phyloP scores from a whole-genome alignment of 2,888 invertebrate genomes.

The Pyrgus malvae region DNA sequence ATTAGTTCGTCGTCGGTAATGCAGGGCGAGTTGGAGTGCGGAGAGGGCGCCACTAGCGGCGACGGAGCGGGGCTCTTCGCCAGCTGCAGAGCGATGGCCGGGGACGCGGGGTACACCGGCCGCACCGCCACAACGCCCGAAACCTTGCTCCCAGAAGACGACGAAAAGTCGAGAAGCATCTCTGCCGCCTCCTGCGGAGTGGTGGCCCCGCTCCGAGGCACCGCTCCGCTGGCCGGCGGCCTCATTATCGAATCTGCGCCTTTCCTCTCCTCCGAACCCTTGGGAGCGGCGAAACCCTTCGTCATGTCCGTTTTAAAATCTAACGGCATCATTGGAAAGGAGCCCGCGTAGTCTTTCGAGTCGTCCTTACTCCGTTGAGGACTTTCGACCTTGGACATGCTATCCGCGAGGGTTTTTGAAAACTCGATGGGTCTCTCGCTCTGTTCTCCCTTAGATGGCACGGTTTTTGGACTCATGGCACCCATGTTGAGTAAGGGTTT shows the following conservation, averaged over 20 bases:
- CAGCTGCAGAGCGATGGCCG: conserved; percentile 88
- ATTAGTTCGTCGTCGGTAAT: conserved; percentile 95
- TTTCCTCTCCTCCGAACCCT: conserved; percentile 71
- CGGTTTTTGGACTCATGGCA: conserved; percentile 68
- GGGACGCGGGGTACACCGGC: conserved; percentile 83
- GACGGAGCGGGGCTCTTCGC: conserved; percentile 90
- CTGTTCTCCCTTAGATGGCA: conserved; percentile 54
- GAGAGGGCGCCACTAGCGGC: conserved; percentile 85
- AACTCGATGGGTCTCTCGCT: conserved; percentile 63
- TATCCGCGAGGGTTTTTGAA: conserved; percentile 65
- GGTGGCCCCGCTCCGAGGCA: conserved; percentile 69
- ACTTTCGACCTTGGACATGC: conserved; percentile 61
- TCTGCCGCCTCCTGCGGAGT: conserved; percentile 84
- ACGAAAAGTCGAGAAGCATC: conserved; percentile 85
- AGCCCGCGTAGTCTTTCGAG: conserved; percentile 56
- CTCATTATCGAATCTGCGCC: conserved; percentile 75
- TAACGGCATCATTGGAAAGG: conserved; percentile 66
- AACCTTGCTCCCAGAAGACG: conserved; percentile 80
- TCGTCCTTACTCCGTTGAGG: conserved; percentile 69
- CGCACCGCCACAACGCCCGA: conserved; percentile 80
- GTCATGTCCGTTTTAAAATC: conserved; percentile 75
- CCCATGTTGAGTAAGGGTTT: conserved; percentile 73
- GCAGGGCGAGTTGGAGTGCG: conserved; percentile 88
- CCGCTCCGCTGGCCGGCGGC: conserved; percentile 67
- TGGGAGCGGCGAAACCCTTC: conserved; percentile 72